Evolutionary conservation across 2,113 vertebrate genomes (phyloP), one percentile per base, ranked within the genome.

Genomic region (Xyliphius kryptos): DNA sequence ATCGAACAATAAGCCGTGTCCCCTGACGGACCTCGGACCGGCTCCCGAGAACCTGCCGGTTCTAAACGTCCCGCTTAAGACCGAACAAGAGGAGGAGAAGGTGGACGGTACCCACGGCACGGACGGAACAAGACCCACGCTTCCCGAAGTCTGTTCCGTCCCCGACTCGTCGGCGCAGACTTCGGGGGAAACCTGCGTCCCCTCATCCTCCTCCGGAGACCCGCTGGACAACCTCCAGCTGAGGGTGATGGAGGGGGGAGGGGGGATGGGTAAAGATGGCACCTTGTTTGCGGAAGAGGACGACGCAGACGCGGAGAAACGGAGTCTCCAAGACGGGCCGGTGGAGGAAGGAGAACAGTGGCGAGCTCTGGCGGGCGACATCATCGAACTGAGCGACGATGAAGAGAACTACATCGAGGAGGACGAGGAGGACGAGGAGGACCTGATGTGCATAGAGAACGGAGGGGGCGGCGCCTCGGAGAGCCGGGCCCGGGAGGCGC

Each of bases 331-430:
- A 79, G 49, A 90, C 0, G 73, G 68, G 17, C 67, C 56, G 6
- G 17, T 52, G 0, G 84, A 3, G 81, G 90, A 89, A 44, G 90
- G 87, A 79, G 72, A 83, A 84, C 93, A 68, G 83, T 85, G 94
- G 81, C 81, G 89, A 1, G 90, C 82, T 1, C 83, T 93, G 0
- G 80, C 89, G 0, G 91, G 89, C 3, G 94, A 97, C 38, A 89
- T 98, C 22, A 98, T 97, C 0, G 93, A 98, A 74, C 81, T 98
- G 72, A 98, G 94, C 0, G 95, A 97, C 0, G 94, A 97, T 43
- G 95, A 97, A 75, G 90, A 91, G 74, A 79, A 78, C 67, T 87
- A 80, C 62, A 69, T 82, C 47, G 86, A 83, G 57, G 85, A 79
- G 21, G 76, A 95, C 47, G 93, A 95, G 9, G 93, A 95, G 9